A percentile compares a stretch with the other conserved stretches of the same genome.
These are phyloP conservation scores for Equus przewalskii DNA, from an alignment of 2,113 vertebrate species.

Conservation along the genomic window DNA sequence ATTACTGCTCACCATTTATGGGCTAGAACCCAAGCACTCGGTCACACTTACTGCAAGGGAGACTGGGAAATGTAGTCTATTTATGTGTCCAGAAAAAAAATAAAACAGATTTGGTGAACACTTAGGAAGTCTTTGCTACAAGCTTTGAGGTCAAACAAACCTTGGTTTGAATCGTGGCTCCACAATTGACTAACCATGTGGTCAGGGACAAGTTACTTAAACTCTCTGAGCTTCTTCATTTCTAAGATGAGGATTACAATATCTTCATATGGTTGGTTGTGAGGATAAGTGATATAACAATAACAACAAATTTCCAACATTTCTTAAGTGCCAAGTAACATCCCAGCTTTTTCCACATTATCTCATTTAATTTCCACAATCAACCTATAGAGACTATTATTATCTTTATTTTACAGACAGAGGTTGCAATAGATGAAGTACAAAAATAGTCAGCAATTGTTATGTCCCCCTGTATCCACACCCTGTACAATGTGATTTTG, in stretches of 20 bases:
- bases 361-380: not conserved
- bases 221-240: not conserved
- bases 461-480: not conserved
- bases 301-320: not conserved
- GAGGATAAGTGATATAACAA: not conserved
- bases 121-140: not conserved
- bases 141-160: not conserved
- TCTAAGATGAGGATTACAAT: not conserved
- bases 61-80: not conserved
- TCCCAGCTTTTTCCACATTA: not conserved
- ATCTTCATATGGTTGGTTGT: not conserved
- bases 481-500: not conserved
- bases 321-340: not conserved
- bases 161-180: not conserved
- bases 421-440: not conserved
- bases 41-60: not conserved
- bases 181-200: not conserved
- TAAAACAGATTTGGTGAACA: not conserved
- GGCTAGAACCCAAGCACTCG: not conserved
- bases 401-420: not conserved
- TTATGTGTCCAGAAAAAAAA: not conserved
- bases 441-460: not conserved
- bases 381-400: not conserved
- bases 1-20: not conserved
- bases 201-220: not conserved